Evolutionary conservation across 2,797 vertebrate species (phyloP).

Genomic region (Scyliorhinus canicula): DNA sequence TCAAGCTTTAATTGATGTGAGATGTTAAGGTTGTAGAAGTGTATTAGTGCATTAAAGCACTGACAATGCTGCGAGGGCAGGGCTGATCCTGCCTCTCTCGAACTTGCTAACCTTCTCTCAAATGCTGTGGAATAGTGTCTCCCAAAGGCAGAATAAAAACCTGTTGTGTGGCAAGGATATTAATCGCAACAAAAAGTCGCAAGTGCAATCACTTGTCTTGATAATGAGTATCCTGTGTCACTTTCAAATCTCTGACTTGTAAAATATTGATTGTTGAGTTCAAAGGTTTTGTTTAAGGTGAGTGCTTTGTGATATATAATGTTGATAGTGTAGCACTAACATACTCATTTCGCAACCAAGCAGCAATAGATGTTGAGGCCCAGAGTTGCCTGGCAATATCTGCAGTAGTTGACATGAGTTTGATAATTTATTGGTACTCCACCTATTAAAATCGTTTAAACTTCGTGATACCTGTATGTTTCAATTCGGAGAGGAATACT

Average conservation of each 20-base stretch:
- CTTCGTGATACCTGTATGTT: not conserved
- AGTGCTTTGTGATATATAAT: not conserved
- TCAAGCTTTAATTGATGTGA: not conserved
- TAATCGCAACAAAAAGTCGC: not conserved
- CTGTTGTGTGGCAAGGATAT: not conserved
- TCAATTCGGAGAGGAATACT: not conserved
- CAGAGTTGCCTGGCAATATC: not conserved
- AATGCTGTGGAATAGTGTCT: not conserved
- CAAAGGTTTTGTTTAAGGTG: not conserved
- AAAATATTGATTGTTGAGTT: not conserved
- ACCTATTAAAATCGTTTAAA: not conserved
- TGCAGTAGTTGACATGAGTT: not conserved
- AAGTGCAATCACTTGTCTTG: not conserved
- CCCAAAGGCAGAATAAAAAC: not conserved
- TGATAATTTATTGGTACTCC: not conserved
- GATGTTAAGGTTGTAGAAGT: not conserved
- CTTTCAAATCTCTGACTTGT: not conserved
- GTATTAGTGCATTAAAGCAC: not conserved
- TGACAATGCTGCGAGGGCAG: not conserved
- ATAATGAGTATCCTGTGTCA: not conserved
- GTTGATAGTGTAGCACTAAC: not conserved
- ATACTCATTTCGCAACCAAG: not conserved
- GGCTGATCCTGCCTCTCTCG: not conserved
- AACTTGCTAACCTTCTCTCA: not conserved
- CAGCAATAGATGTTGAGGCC: not conserved